Base-by-base conservation (phyloP, 2,113 vertebrate species). In the Nibea coibor region DNA sequence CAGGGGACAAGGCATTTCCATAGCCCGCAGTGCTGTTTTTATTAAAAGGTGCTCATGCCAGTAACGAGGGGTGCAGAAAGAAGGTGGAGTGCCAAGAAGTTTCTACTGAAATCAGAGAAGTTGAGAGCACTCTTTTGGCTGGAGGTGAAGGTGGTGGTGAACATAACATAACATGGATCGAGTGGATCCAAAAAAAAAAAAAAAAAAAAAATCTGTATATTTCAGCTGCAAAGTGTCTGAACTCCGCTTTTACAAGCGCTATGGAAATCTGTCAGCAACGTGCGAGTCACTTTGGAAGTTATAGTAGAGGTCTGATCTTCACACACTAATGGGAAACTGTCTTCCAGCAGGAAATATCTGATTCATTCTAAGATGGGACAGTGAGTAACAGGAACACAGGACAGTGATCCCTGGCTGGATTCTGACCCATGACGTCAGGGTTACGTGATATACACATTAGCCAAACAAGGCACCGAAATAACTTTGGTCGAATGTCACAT, bases 1-100 rank as follows among this genome's bases (percentile, higher is more conserved):
- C 74, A 73, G 80, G 77, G 75, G 76, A 59, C n/a, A 14, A 87
- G 47, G 89, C 50, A 87, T 88, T 90, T 91, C 86, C 85, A 87
- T 50, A 61, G 74, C 89, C 75, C n/a, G 85, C 63, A 82, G 81
- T 54, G n/a, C 26, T 57, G 11, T 42, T n/a, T 89, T 86, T 88
- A 91, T 91, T 80, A 87, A 87, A 78, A 75, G 15, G 47, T 45
- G 61, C 4, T 16, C 42, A 31, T 66, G 73, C 42, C 77, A 48
- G 10, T 67, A 56, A 70, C 42, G 28, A 28, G 65, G 31, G 43
- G 17, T 16, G 12, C 58, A 75, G 50, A 72, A 74, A 24, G 14
- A 51, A 73, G 47, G 28, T 10, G n/a, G 61, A 42, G 14, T 4
- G 57, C 10, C 58, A 5, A 45, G 12, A 19, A 22, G 20, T 43